Evolutionary conservation across 2,888 invertebrate species (phyloP).

Genomic region (Heteromyza rotundicornis): DNA sequence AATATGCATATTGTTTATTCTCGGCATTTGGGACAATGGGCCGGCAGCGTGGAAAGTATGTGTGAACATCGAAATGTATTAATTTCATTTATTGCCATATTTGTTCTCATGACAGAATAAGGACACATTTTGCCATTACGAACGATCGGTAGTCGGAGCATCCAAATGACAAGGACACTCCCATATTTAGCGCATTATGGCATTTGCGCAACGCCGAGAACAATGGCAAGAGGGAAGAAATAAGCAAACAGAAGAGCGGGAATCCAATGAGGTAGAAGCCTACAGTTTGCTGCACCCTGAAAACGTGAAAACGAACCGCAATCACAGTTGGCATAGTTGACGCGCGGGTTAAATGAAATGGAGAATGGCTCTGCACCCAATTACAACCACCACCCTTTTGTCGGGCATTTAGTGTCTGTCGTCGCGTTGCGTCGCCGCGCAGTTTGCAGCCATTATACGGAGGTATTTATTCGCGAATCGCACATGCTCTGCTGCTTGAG

Average conservation of each 20-base stretch:
- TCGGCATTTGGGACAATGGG: slow-evolving; percentile 29
- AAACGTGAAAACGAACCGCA: slow-evolving; percentile 2
- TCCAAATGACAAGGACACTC: slow-evolving; percentile 60
- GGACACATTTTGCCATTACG: slow-evolving; percentile 4
- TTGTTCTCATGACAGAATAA: slow-evolving; percentile 40
- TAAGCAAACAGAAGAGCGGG: background rate
- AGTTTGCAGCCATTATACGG: slow-evolving; percentile 55
- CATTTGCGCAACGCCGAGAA: slow-evolving; percentile 40
- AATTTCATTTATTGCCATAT: slow-evolving; percentile 55
- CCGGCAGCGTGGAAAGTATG: slow-evolving; percentile 33
- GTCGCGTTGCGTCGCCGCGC: too few relatives aligned
- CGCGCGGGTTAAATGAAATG: slow-evolving; percentile 56
- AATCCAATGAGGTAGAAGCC: slow-evolving; percentile 15
- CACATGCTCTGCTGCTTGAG: slow-evolving; percentile 37
- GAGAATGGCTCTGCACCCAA: slow-evolving; percentile 57
- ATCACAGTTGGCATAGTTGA: slow-evolving; percentile 17
- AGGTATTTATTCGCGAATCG: slow-evolving; percentile 35
- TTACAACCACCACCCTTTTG: slow-evolving; percentile 45
- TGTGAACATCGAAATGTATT: slow-evolving; percentile 42
- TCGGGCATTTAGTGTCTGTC: slow-evolving; percentile 45
- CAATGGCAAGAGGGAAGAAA: slow-evolving; percentile 16
- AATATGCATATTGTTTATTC: slow-evolving; percentile 44
- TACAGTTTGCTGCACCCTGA: background rate
- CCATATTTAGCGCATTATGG: slow-evolving; percentile 59
- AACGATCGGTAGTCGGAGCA: too few relatives aligned